These are phyloP conservation scores for Sturnira hondurensis DNA, from an alignment of 2,113 vertebrate species.

Conservation along the genomic window DNA sequence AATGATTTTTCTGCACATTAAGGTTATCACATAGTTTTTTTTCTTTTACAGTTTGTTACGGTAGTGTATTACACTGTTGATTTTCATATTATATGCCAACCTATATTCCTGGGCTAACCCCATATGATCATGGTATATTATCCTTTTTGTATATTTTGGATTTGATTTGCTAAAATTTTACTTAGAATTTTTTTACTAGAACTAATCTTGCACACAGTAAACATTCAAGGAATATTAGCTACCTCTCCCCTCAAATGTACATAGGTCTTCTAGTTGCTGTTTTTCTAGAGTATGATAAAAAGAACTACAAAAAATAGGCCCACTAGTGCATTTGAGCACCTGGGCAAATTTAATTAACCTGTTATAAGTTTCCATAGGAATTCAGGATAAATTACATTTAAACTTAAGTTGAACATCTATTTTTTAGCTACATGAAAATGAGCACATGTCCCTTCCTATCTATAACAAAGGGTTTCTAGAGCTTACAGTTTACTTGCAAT, in stretches of 20 bases:
- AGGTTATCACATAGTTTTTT: background rate
- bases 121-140: background rate
- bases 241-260: background rate
- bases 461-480: conserved; percentile 18
- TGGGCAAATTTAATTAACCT: conserved; percentile 39
- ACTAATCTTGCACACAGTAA: background rate
- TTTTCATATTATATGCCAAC: background rate
- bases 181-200: background rate
- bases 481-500: background rate
- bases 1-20: background rate
- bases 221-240: background rate
- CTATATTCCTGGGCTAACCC: background rate
- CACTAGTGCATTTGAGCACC: conserved; percentile 4
- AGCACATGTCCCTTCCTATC: conserved; percentile 29
- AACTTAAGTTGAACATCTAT: conserved; percentile 37
- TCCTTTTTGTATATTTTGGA: background rate
- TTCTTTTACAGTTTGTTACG: background rate
- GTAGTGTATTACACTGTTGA: background rate
- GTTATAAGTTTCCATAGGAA: background rate
- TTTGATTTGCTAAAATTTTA: background rate
- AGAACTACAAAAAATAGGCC: background rate
- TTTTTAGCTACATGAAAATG: conserved; percentile 41
- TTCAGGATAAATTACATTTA: conserved; percentile 51
- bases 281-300: background rate
- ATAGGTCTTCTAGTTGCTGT: background rate